These are phyloP conservation scores for Steromphala cineraria DNA, from an alignment of 2,888 invertebrate species.

Conservation along the genomic window DNA sequence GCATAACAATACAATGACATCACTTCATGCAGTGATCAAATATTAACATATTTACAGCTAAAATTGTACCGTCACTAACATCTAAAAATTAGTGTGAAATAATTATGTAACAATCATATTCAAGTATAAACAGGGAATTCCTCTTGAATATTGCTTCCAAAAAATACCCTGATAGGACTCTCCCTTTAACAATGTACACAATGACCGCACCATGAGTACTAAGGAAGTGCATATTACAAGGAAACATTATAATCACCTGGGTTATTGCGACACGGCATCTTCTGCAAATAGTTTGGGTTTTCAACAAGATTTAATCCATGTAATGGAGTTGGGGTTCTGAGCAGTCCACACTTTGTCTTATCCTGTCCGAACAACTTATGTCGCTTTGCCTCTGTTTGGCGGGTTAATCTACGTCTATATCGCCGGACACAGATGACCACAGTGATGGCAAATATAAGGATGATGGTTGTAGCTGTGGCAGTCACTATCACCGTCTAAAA, in stretches of 20 bases:
- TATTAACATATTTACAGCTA: too few relatives aligned
- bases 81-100: too few relatives aligned
- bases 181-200: too few relatives aligned
- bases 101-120: too few relatives aligned
- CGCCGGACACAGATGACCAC: slow-evolving; percentile 25
- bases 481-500: slow-evolving; percentile 41
- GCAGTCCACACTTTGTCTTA: slow-evolving; percentile 24
- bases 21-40: too few relatives aligned
- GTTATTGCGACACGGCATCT: not conserved
- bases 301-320: slow-evolving; percentile 49
- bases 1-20: too few relatives aligned
- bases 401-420: slow-evolving; percentile 28
- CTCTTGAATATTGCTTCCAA: too few relatives aligned
- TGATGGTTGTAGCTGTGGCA: slow-evolving; percentile 23
- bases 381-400: slow-evolving; percentile 21
- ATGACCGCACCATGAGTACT: too few relatives aligned
- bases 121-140: too few relatives aligned
- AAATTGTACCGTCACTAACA: too few relatives aligned
- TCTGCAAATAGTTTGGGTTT: slow-evolving; percentile 51
- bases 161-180: too few relatives aligned
- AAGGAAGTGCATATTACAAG: too few relatives aligned
- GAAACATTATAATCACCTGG: not conserved
- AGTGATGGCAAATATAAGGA: slow-evolving; percentile 27
- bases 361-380: slow-evolving; percentile 30
- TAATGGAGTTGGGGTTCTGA: slow-evolving; percentile 47